Conservation (phyloP, 2,113 vertebrate genomes). For the Zingel zingel region DNA sequence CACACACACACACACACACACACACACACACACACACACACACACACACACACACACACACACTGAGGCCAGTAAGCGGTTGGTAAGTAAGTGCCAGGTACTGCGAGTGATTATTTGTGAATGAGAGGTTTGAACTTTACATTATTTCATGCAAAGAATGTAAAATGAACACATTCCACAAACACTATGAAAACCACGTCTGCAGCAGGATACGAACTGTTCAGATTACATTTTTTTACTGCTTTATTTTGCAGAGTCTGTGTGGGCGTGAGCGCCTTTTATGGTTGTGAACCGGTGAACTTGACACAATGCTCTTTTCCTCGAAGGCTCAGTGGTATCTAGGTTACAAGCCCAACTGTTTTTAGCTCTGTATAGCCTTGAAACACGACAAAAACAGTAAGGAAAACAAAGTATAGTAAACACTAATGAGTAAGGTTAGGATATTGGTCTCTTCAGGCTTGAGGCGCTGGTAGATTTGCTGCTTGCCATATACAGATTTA, state of each 20-base stretch:
- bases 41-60: constrained; percentile 24
- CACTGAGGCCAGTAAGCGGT: constrained; percentile 16
- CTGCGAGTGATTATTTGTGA: constrained; percentile 59
- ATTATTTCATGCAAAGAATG: not conserved
- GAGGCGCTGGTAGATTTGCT: not conserved
- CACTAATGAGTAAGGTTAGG: constrained; percentile 26
- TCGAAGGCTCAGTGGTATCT: constrained; percentile 67
- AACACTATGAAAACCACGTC: not conserved
- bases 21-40: constrained; percentile 24
- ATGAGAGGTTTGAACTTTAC: constrained; percentile 58
- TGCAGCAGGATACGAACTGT: constrained; percentile 23
- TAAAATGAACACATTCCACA: constrained; percentile 30
- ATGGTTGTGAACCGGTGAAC: constrained; percentile 63
- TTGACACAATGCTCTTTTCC: constrained; percentile 69
- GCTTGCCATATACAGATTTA: not conserved
- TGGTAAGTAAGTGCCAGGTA: constrained; percentile 30
- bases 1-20: constrained; percentile 36
- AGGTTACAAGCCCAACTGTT: constrained; percentile 48
- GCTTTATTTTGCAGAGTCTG: constrained; percentile 54
- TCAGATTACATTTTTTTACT: constrained; percentile 49
- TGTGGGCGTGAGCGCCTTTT: constrained; percentile 62
- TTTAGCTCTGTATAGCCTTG: constrained; percentile 13
- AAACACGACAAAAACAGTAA: not conserved
- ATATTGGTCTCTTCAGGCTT: not conserved
- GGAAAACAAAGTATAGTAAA: constrained; percentile 31